Evolutionary conservation across 1,140 invertebrate genomes (phyloP), one percentile per base, ranked within the genome.

Genomic region (Ips nitidus): DNA sequence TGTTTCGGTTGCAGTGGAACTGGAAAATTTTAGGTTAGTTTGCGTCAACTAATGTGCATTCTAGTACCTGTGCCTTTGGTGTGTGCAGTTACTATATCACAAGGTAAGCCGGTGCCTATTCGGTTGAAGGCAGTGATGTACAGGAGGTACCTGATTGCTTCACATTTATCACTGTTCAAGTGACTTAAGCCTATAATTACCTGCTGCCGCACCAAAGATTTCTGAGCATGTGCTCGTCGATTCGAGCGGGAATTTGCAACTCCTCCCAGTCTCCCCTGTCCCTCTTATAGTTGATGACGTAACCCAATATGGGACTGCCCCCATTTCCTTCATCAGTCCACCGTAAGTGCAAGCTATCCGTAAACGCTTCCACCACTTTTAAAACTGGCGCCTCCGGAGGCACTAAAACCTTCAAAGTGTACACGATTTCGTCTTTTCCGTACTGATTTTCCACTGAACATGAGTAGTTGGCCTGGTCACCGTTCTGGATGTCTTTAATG

Each of bases 191-290:
- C 22, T 22, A 50, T 1, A 50, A 36, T 56, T 63, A 70, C 63
- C 88, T 86, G 1, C 92, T 94, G 4, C 93, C 94, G 77, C 94
- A 95, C 87, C 89, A 91, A n/a, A 95, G 81, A 79, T 91, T 90
- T 42, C 88, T 87, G 42, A 94, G 78, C 64, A 92, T 85, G 78
- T 92, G 90, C 63, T 90, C 90, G 53, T 90, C 89, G 3, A 87
- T 89, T 66, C 91, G 90, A 37, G 91, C 87, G 52, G 91, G 89
- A 52, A 93, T 88, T 76, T 93, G 91, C 62, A 93, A 81, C 80
- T 94, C 92, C 78, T 94, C 91, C 92, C 92, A 94, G 75, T 94
- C 93, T 0, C 93, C 92, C 74, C 90, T 90, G 72, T 94, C 91
- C n/a, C 91, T 83, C 80, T 94, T 94, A 79, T 92, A 94, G 81